A percentile compares a stretch with the other conserved stretches of the same genome.
phyloP scores from a whole-genome alignment of 2,888 invertebrate species.

The Nycteola revayana region DNA sequence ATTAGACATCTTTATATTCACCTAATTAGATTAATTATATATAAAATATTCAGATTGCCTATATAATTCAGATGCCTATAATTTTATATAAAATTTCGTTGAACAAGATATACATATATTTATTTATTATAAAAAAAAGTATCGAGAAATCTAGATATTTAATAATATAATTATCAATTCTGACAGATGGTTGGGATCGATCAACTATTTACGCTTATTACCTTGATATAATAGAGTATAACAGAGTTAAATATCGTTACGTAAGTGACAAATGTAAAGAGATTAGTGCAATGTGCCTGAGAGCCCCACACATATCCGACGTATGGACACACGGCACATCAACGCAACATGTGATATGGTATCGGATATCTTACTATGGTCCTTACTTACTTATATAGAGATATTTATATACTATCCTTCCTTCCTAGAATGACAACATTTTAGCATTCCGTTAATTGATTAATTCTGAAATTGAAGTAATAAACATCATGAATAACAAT shows the following conservation, averaged over 20 bases:
- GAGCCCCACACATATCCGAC: conserved; percentile 37
- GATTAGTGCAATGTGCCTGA: conserved; percentile 71
- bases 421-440: conserved; percentile 55
- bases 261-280: conserved; percentile 54
- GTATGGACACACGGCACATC: conserved; percentile 2
- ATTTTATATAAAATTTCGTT: conserved; percentile 52
- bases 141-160: conserved; percentile 41
- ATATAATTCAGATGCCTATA: conserved; percentile 48
- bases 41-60: conserved; percentile 42
- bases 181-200: conserved; percentile 54
- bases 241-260: conserved; percentile 62
- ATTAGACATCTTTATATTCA: conserved; percentile 49
- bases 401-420: conserved; percentile 50
- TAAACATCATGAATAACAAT: too few relatives aligned
- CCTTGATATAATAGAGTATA: conserved; percentile 71
- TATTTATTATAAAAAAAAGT: conserved; percentile 45
- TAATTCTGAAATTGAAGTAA: conserved; percentile 48
- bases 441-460: conserved; percentile 48
- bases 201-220: conserved; percentile 78
- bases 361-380: conserved; percentile 59
- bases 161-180: conserved; percentile 44
- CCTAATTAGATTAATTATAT: conserved; percentile 46
- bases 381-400: conserved; percentile 49
- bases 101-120: conserved; percentile 32
- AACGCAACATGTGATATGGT: conserved; percentile 47